Base-by-base conservation (phyloP, 1,140 invertebrate species). In the Ectropis grisescens region DNA sequence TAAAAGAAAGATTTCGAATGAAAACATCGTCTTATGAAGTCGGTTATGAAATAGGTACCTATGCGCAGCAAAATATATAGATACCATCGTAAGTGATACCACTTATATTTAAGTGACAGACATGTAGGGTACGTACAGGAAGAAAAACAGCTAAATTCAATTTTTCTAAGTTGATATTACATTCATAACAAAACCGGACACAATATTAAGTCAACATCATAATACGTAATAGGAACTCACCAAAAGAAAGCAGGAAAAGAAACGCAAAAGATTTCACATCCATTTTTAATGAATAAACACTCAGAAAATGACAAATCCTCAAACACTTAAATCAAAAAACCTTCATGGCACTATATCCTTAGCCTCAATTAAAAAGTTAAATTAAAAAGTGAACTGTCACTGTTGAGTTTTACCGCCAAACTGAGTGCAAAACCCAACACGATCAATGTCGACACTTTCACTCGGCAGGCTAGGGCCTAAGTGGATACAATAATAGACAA, bases 371-470 rank as follows among this genome's bases (percentile, higher is more conserved):
- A 27, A 32, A 51, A 35, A 42, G 24, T 25, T 29, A 29, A 56
- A 54, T 41, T 39, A 39, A 54, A 47, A 60, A 41, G 38, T 39
- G 33, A 54, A 54, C 56, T 55, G 37, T 56, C 56, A 57, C 29
- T 30, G 38, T 29, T 36, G 43, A 37, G 29, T 43, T 59, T 75
- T 67, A 44, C 59, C 70, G 70, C 59, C 59, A 71, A 71, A 75
- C 67, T 75, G 53, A 62, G 33, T 40, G 29, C 33, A 28, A 40
- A 47, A 54, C 55, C n/a, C n/a, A n/a, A 50, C 45, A 60, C 53
- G 60, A 22, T 34, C 33, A 14, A 37, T 33, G 22, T 32, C 32
- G 22, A 9, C 35, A 66, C 66, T 70, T 70, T 70, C 66, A 61
- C 66, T 57, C 41, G 47, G 56, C 34, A 39, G 47, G 57, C 47